A percentile compares a stretch with the other conserved stretches of the same genome.
Evolutionary conservation across 2,113 vertebrate species (phyloP).

Genomic region (Gymnocephalus cernua): DNA sequence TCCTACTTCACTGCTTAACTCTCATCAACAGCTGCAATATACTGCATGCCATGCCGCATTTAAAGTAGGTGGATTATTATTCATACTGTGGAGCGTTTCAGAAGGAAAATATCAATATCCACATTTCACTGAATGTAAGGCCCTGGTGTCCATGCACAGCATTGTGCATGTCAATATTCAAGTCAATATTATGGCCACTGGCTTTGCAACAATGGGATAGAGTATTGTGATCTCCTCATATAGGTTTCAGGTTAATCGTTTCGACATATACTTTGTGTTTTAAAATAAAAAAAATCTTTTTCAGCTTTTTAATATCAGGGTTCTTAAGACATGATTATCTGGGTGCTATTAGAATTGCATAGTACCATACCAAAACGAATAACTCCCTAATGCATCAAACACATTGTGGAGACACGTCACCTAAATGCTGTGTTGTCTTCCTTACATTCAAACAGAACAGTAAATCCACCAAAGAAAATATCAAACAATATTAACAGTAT

Average conservation of each 20-base stretch:
- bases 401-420: background rate
- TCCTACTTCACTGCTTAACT: constrained; percentile 7
- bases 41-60: constrained; percentile 7
- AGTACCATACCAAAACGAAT: background rate
- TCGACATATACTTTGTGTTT: background rate
- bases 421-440: background rate
- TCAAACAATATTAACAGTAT: background rate
- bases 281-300: too few species aligned
- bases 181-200: constrained; percentile 25
- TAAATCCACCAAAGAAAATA: background rate
- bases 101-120: background rate
- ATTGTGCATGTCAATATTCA: constrained; percentile 6
- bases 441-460: too few species aligned
- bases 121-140: background rate
- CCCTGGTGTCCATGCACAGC: background rate
- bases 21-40: background rate
- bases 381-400: background rate
- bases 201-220: background rate
- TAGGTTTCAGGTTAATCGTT: background rate
- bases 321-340: background rate
- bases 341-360: too few species aligned
- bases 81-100: background rate
- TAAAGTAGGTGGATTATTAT: background rate
- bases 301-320: background rate
- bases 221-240: background rate